phyloP scores from a whole-genome alignment of 2,888 invertebrate genomes.

The Habroteleia sp. region DNA sequence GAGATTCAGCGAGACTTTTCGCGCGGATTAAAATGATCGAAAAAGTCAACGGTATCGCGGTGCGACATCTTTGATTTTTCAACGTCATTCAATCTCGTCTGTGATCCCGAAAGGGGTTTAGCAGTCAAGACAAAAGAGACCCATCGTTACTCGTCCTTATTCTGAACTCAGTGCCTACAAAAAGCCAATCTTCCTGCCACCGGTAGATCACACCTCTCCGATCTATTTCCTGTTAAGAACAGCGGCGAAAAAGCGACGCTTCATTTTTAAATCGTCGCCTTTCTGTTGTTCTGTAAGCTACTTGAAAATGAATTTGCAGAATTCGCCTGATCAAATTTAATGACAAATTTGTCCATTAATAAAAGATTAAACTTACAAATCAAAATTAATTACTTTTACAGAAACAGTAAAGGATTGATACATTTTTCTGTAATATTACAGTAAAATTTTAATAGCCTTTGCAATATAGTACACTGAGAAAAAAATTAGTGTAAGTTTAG shows the following conservation, averaged over 20 bases:
- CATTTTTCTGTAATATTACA: too few species aligned
- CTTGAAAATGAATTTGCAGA: conserved; percentile 7
- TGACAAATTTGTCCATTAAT: too few species aligned
- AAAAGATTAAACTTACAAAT: too few species aligned
- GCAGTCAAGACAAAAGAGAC: conserved; percentile 53
- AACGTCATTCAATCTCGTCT: conserved; percentile 29
- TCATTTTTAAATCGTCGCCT: conserved; percentile 29
- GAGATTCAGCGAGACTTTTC: conserved; percentile 4
- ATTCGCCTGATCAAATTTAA: too few species aligned
- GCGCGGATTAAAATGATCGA: conserved; percentile 31
- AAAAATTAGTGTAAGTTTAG: too few species aligned
- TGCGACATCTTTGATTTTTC: conserved; percentile 51
- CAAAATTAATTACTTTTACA: too few species aligned
- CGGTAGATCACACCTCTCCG: conserved; percentile 42
- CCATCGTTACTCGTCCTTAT: conserved; percentile 54
- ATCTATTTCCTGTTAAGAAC: conserved; percentile 47
- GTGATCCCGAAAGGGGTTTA: conserved; percentile 33
- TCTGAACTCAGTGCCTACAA: conserved; percentile 22
- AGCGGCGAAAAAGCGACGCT: conserved; percentile 19
- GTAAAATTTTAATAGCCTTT: too few species aligned
- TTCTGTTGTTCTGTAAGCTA: not conserved
- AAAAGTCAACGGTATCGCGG: conserved; percentile 23
- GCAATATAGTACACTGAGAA: too few species aligned
- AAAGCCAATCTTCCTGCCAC: conserved; percentile 52
- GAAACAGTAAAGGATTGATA: too few species aligned